Evolutionary conservation across 2,113 vertebrate species (phyloP).

Genomic region (Chlorodrepanis virens): DNA sequence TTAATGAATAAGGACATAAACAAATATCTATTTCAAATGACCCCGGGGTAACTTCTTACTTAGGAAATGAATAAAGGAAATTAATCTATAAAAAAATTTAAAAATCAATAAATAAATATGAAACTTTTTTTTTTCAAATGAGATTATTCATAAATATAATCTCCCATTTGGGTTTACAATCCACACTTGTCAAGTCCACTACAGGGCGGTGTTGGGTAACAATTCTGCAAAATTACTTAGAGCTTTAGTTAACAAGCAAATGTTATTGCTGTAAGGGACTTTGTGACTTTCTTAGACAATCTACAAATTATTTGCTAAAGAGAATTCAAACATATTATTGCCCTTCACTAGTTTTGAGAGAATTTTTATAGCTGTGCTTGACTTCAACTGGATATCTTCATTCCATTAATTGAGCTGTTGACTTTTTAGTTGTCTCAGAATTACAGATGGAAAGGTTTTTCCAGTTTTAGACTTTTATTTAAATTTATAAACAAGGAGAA

Average conservation of each 20-base stretch:
- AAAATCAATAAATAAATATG: not conserved
- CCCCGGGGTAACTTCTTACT: not conserved
- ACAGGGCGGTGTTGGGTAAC: not conserved
- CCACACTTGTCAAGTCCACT: not conserved
- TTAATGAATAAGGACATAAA: not conserved
- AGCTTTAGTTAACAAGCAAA: not conserved
- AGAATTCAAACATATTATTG: not conserved
- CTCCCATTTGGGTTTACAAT: not conserved
- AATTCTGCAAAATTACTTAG: not conserved
- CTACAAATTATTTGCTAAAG: not conserved
- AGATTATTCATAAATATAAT: not conserved
- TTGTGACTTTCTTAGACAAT: not conserved
- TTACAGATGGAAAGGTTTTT: not conserved
- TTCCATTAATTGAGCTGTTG: not conserved
- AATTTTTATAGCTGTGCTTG: not conserved
- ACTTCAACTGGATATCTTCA: not conserved
- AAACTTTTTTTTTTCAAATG: not conserved
- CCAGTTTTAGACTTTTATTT: not conserved
- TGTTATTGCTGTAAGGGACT: not conserved
- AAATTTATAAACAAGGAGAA: not conserved
- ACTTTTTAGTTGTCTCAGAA: not conserved
- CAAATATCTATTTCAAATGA: not conserved
- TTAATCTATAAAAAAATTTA: accelerated
- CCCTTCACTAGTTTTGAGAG: not conserved
- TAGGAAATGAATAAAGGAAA: not conserved